These are phyloP conservation scores for Caenorhabditis uteleia DNA, from an alignment of 2,888 invertebrate species.

Conservation along the genomic window DNA sequence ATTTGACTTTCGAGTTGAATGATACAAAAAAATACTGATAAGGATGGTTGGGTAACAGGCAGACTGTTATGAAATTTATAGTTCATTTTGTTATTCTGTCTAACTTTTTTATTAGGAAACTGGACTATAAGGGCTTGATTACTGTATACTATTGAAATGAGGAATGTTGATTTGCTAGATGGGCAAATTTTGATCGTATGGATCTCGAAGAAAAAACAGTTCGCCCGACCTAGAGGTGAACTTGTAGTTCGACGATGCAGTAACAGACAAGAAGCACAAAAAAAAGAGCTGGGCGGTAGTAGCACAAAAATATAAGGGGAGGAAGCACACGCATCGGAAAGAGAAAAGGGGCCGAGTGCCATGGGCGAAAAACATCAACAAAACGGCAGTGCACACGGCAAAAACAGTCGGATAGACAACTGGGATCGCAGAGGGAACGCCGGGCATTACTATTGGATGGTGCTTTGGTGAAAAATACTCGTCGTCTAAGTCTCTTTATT, in stretches of 20 bases:
- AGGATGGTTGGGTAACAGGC: too few relatives aligned
- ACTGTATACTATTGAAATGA: too few relatives aligned
- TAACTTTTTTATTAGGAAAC: too few relatives aligned
- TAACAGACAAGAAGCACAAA: conserved; percentile 27
- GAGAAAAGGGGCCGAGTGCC: conserved; percentile 31
- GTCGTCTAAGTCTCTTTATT: conserved; percentile 23
- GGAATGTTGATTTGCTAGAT: too few relatives aligned
- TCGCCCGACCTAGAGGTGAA: too few relatives aligned
- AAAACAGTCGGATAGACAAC: conserved; percentile 36
- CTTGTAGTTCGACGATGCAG: conserved; percentile 27
- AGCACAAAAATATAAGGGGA: conserved; percentile 20
- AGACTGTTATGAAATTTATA: too few relatives aligned
- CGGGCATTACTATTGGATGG: conserved; percentile 29
- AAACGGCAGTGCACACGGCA: conserved; percentile 37
- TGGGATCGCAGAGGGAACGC: conserved; percentile 28
- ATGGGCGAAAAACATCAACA: conserved; percentile 47
- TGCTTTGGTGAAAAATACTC: conserved; percentile 37
- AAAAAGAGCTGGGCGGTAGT: conserved; percentile 12
- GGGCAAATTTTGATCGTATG: too few relatives aligned
- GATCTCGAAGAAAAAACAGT: too few relatives aligned
- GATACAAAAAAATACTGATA: too few relatives aligned
- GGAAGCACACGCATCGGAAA: conserved; percentile 21
- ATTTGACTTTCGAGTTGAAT: too few relatives aligned
- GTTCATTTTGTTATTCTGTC: too few relatives aligned
- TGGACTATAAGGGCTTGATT: too few relatives aligned